Conservation (phyloP, 1,140 invertebrate genomes). For the Drosophila yakuba region DNA sequence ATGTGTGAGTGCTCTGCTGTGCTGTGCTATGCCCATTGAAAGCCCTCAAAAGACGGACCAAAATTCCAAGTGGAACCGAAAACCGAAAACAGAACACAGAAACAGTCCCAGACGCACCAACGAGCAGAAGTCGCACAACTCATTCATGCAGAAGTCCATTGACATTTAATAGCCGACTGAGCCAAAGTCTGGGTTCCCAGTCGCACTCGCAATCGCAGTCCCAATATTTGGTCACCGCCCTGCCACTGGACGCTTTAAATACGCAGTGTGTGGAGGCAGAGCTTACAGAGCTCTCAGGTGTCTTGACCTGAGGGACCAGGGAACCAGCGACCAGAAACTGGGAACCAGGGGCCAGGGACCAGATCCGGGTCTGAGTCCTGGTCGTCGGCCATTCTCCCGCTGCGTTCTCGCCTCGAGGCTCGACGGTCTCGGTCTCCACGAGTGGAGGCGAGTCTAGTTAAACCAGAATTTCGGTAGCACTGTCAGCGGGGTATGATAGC, state of each 20-base stretch:
- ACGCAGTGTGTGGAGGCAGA: slow-evolving; percentile 30
- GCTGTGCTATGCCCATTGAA: neutral
- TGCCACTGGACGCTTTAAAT: slow-evolving; percentile 61
- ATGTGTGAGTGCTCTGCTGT: slow-evolving; percentile 15
- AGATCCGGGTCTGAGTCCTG: neutral
- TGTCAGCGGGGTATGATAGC: slow-evolving; percentile 3
- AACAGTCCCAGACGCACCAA: slow-evolving; percentile 49
- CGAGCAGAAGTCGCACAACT: slow-evolving; percentile 66
- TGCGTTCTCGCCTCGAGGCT: slow-evolving; percentile 16
- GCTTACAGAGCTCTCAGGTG: slow-evolving; percentile 47
- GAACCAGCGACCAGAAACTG: slow-evolving; percentile 2
- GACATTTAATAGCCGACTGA: slow-evolving; percentile 79
- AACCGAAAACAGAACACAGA: slow-evolving; percentile 50
- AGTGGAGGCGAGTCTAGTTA: slow-evolving; percentile 53
- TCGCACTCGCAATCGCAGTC: neutral
- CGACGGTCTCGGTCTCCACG: slow-evolving; percentile 2
- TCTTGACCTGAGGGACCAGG: slow-evolving; percentile 36
- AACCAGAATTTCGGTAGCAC: slow-evolving; percentile 67
- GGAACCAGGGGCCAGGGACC: slow-evolving; percentile 25
- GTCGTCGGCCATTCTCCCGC: slow-evolving; percentile 9
- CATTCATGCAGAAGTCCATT: slow-evolving; percentile 83
- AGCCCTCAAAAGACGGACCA: slow-evolving; percentile 11
- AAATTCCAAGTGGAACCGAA: slow-evolving; percentile 36
- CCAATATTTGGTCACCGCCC: slow-evolving; percentile 26
- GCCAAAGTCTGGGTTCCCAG: neutral